These are phyloP conservation scores for Gadopsis marmoratus DNA, from an alignment of 2,797 vertebrate genomes.

Conservation along the genomic window DNA sequence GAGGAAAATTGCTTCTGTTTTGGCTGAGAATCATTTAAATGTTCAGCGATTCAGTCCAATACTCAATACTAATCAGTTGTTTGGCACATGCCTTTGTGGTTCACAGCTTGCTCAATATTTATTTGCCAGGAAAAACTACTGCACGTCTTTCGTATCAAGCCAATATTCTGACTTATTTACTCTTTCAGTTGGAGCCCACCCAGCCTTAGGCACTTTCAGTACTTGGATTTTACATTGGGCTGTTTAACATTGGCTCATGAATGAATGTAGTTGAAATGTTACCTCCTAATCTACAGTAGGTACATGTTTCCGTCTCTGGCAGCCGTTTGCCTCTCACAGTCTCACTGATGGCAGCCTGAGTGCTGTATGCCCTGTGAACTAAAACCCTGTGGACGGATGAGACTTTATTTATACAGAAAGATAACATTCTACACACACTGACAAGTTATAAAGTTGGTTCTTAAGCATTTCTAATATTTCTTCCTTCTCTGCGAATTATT, in stretches of 20 bases:
- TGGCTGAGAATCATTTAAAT: background rate
- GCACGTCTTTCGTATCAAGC: constrained; percentile 20
- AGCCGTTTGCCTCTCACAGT: constrained; percentile 18
- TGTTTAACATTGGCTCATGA: constrained; percentile 1
- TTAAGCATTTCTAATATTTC: background rate
- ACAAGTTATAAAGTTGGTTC: background rate
- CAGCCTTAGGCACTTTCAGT: background rate
- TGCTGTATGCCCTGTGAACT: constrained; percentile 20
- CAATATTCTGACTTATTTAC: constrained; percentile 9
- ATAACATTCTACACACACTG: constrained; percentile 11
- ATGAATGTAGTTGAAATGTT: constrained; percentile 10
- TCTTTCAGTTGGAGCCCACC: constrained; percentile 28
- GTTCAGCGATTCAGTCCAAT: background rate
- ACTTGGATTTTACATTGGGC: background rate
- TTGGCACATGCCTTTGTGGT: background rate
- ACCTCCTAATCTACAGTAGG: constrained; percentile 14
- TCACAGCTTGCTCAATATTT: background rate
- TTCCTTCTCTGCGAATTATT: background rate
- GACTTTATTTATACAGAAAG: constrained; percentile 11
- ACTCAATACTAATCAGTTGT: background rate
- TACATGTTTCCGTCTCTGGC: background rate
- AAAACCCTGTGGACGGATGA: constrained; percentile 3
- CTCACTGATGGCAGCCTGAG: constrained; percentile 24
- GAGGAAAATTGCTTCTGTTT: constrained; percentile 3
- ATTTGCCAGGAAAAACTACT: background rate